These are phyloP conservation scores for Bombyx mandarina DNA, from an alignment of 1,140 invertebrate species.

Conservation along the genomic window DNA sequence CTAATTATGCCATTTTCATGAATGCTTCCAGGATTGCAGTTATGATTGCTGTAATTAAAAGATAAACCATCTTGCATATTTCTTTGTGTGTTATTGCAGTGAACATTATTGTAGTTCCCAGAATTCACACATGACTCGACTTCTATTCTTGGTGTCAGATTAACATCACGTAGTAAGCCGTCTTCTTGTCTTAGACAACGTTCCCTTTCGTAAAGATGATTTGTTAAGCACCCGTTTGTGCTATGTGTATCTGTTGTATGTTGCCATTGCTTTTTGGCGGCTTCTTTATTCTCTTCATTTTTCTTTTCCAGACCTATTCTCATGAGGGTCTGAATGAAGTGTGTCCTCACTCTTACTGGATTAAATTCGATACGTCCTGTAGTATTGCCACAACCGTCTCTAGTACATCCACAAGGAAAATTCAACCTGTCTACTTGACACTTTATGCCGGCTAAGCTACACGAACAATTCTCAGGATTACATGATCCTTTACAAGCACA, in stretches of 20 bases:
- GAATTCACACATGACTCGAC: conserved; percentile 75
- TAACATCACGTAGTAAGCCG: conserved; percentile 70
- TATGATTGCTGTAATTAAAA: conserved; percentile 40
- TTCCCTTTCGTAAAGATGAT: conserved; percentile 38
- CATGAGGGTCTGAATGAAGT: conserved; percentile 98
- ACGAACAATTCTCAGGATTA: conserved; percentile 95
- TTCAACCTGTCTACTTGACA: conserved; percentile 96
- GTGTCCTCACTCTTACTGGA: conserved; percentile 94
- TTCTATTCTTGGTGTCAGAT: conserved; percentile 71
- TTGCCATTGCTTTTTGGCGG: conserved; percentile 47
- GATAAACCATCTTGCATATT: conserved; percentile 29
- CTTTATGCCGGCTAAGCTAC: conserved; percentile 94
- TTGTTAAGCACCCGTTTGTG: conserved; percentile 25
- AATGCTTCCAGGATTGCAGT: conserved; percentile 15
- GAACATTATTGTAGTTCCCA: conserved; percentile 77
- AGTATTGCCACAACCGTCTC: conserved; percentile 94
- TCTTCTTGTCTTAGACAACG: conserved; percentile 40
- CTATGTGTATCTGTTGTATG: conserved; percentile 28
- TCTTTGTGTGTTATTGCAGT: conserved; percentile 47
- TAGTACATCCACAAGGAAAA: conserved; percentile 96
- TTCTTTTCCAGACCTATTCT: conserved; percentile 87
- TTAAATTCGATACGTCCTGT: conserved; percentile 97
- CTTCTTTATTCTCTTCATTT: conserved; percentile 62
- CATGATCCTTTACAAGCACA: conserved; percentile 95
- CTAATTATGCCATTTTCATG: conserved; percentile 25